Evolutionary conservation across 2,888 invertebrate genomes (phyloP), one percentile per base, ranked within the genome.

Genomic region (Oligia strigilis): DNA sequence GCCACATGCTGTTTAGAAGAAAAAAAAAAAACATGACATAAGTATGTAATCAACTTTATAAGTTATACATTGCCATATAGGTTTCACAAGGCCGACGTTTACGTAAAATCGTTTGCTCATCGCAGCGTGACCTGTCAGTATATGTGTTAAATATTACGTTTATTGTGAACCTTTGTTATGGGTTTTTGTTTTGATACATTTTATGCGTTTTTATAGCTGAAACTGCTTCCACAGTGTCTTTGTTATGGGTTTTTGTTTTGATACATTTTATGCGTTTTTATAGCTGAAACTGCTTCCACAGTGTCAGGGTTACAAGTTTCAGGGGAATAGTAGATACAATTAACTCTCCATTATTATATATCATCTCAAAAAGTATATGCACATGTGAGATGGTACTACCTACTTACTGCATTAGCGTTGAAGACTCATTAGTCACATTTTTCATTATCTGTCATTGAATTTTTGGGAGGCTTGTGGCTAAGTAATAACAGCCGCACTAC

Each of bases 41-140:
- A 60, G 52, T 36, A 65, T 14, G 52, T 69, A 58, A 84, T 84
- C 74, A 83, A 67, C n/a, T 72, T 72, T 62, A 80, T 80, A 78
- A 62, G 43, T 78, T 58, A 40, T 73, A 72, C 43, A 64, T 62
- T 66, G 49, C 60, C 43, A 40, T 82, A 69, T 55, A 81, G 52
- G 29, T 83, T 83, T 78, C 46, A 62, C 77, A 82, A 88, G 77
- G 74, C 69, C 73, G 75, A 72, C 49, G 46, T 78, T 78, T 80
- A 75, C 72, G 76, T 76, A 67, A 87, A 76, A 72, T 11, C 64
- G 71, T 85, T 85, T 76, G 67, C 73, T 73, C 67, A 74, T 77
- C 81, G 75, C 29, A 11, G 71, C 83, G 29, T 78, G 67, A 72
- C 58, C 70, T 74, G 60, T 76, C 70, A 49, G 43, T 81, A 58